A percentile compares a stretch with the other conserved stretches of the same genome.
Evolutionary conservation across 2,113 vertebrate species (phyloP).

Genomic region (Sus scrofa): T2T-Sscrofa CM000812.6:169694001-169694500

Average conservation of each 20-base stretch:
- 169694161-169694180: not conserved
- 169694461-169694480: too few relatives aligned
- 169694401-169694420: too few relatives aligned
- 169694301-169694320: not conserved
- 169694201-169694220: not conserved
- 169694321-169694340: not conserved
- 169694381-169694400: too few relatives aligned
- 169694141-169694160: too few relatives aligned
- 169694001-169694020: not conserved
- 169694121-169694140: not conserved
- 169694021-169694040: not conserved
- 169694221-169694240: not conserved
- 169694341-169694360: not conserved
- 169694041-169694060: not conserved
- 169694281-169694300: accelerated
- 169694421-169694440: too few relatives aligned
- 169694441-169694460: too few relatives aligned
- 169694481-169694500: too few relatives aligned
- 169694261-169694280: not conserved
- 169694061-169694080: not conserved
- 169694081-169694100: not conserved
- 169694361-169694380: too few relatives aligned
- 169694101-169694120: not conserved
- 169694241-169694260: not conserved
- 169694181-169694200: not conserved